Conservation (phyloP, 2,113 vertebrate species). For the Chunga burmeisteri region DNA sequence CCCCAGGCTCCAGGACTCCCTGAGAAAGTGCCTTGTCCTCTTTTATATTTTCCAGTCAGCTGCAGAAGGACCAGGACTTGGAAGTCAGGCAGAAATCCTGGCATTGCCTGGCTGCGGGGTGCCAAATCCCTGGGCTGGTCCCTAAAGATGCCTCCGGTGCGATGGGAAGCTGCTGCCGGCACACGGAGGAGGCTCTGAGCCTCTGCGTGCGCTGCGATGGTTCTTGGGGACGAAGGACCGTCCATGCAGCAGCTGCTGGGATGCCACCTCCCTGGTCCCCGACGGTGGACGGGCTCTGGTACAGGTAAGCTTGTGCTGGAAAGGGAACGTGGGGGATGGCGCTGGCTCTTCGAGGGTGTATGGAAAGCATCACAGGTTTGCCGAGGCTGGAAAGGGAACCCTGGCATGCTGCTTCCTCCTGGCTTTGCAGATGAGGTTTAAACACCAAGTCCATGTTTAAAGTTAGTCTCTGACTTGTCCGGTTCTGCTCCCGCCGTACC, state of each 20-base stretch:
- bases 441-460: rapidly evolving
- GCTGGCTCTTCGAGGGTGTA: rapidly evolving
- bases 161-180: not conserved
- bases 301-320: not conserved
- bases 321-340: rapidly evolving
- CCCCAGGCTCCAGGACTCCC: not conserved
- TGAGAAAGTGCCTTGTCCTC: not conserved
- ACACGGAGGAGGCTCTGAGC: not conserved
- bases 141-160: not conserved
- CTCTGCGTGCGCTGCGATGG: rapidly evolving
- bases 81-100: not conserved
- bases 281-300: not conserved
- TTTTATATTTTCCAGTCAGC: not conserved
- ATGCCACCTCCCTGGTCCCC: not conserved
- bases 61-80: not conserved
- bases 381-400: not conserved
- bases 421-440: not conserved
- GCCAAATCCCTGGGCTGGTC: not conserved
- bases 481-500: not conserved
- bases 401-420: rapidly evolving
- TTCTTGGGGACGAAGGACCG: rapidly evolving
- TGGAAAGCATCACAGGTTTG: not conserved
- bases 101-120: not conserved
- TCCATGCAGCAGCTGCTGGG: not conserved
- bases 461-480: not conserved